phyloP scores from a whole-genome alignment of 2,113 vertebrate species.

The Archilochus colubris region DNA sequence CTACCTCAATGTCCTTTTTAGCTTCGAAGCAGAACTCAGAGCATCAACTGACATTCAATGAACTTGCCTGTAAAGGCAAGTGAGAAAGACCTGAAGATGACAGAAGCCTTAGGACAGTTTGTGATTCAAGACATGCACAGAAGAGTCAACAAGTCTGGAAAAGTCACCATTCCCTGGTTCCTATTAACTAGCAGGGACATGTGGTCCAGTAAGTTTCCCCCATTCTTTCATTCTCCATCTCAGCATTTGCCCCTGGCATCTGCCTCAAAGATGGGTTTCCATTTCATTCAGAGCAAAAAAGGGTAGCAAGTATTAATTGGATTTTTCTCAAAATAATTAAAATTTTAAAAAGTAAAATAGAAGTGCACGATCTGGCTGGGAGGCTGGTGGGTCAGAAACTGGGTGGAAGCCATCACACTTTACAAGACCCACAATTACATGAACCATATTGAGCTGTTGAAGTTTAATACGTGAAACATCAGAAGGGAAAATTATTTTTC shows the following conservation, averaged over 20 bases:
- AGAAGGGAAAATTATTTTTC: background rate
- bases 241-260: background rate
- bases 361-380: background rate
- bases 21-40: background rate
- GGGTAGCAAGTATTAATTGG: background rate
- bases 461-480: background rate
- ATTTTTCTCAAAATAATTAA: background rate
- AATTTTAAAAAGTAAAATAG: background rate
- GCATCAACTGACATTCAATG: background rate
- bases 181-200: background rate
- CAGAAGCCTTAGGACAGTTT: background rate
- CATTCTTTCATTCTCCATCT: background rate
- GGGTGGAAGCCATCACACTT: background rate
- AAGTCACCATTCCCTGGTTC: background rate
- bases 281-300: background rate
- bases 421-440: background rate
- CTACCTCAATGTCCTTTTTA: background rate
- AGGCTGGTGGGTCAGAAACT: background rate
- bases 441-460: background rate
- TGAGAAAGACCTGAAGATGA: background rate
- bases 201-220: background rate
- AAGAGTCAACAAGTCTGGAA: background rate
- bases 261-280: background rate
- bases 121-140: background rate
- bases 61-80: background rate